Evolutionary conservation across 2,797 vertebrate genomes (phyloP), one percentile per base, ranked within the genome.

Genomic region (Okamejei kenojei): DNA sequence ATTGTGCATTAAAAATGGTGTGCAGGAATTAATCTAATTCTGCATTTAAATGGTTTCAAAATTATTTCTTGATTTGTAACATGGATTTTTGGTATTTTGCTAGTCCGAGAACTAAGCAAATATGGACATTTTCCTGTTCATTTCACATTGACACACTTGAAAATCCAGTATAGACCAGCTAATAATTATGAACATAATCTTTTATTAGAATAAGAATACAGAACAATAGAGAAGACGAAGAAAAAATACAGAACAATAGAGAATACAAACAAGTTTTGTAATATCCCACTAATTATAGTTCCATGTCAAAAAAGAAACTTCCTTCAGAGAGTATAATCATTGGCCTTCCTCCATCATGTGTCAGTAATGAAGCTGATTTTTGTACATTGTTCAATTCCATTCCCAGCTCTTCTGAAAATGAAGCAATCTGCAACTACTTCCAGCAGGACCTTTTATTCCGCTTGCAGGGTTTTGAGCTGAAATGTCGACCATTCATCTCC

Each of bases 21-120:
- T 54, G 26, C 90, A 74, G 90, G 71, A 92, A 92, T 10, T 71
- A 2, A 7, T 54, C 35, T 71, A 76, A 29, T 71, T 7, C 6
- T 54, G 32, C 86, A 90, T 32, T 32, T 68, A 26, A 35, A 29
- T 35, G 58, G 13, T 74, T 58, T 74, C 35, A 73, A 23, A 71
- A 90, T 90, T 5, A 73, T 90, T 90, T 76, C 71, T 76, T 35
- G 76, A 92, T 74, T 92, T 38, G 29, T 54, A 92, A 73, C 71
- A 76, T 45, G 38, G 63, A 68, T 1, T 68, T 15, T 88, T 73
- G 58, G 15, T 32, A 7, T 17, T 19, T 86, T n/a, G 1, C 5
- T 79, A 1, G 15, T 35, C 32, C n/a, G 84, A 88, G 84, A 88
- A 61, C 26, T 84, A 58, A 23, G 23, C 54, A 58, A 45, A 84